Evolutionary conservation across 2,888 invertebrate genomes (phyloP).

Genomic region (Catonia carolina): DNA sequence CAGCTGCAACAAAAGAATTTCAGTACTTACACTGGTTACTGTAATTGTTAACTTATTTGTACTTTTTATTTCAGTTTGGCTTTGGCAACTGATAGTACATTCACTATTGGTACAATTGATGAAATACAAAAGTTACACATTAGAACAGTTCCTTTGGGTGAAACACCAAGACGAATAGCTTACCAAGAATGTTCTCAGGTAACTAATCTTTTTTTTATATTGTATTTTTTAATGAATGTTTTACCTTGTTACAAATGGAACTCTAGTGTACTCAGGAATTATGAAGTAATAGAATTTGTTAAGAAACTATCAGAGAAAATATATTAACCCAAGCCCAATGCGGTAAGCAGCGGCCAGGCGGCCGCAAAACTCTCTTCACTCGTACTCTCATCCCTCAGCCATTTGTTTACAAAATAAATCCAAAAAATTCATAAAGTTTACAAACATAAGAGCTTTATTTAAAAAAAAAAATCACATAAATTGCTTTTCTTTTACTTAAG

Average conservation of each 20-base stretch:
- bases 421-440: too few species aligned
- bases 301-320: not conserved
- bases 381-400: too few species aligned
- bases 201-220: slow-evolving; percentile 22
- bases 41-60: too few species aligned
- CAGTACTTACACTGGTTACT: too few species aligned
- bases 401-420: too few species aligned
- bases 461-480: too few species aligned
- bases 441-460: too few species aligned
- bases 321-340: too few species aligned
- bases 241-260: not conserved
- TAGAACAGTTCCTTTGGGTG: slow-evolving; percentile 88
- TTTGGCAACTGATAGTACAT: slow-evolving; percentile 76
- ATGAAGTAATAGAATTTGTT: slow-evolving; percentile 20
- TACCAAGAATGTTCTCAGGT: slow-evolving; percentile 88
- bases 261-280: not conserved
- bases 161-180: slow-evolving; percentile 89
- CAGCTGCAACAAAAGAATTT: too few species aligned
- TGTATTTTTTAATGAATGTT: not conserved
- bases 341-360: too few species aligned
- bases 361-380: too few species aligned
- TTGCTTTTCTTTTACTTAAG: too few species aligned
- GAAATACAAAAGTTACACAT: slow-evolving; percentile 98
- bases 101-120: slow-evolving; percentile 95
- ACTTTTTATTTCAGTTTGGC: slow-evolving; percentile 61